These are phyloP conservation scores for Hypena proboscidalis DNA, from an alignment of 2,888 invertebrate species.

Conservation along the genomic window DNA sequence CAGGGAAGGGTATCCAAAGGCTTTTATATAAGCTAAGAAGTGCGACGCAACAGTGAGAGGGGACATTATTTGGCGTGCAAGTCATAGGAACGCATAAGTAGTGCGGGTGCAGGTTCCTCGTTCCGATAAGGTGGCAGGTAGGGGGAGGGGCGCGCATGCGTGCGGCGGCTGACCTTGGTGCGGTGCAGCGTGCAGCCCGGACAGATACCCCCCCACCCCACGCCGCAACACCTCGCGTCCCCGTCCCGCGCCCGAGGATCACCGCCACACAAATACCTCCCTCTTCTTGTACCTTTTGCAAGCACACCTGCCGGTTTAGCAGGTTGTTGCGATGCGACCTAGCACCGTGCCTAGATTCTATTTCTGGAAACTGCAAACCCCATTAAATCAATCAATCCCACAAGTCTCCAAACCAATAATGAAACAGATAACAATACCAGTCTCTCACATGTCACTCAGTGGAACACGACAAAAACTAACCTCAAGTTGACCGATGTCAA, in stretches of 20 bases:
- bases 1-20: not conserved
- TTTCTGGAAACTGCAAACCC: conserved; percentile 64
- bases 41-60: conserved; percentile 31
- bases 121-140: conserved; percentile 42
- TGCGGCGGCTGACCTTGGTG: conserved; percentile 80
- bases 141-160: conserved; percentile 73
- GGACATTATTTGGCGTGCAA: conserved; percentile 61
- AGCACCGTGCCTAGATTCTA: conserved; percentile 74
- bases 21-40: conserved; percentile 16
- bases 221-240: conserved; percentile 39
- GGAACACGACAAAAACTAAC: conserved; percentile 24
- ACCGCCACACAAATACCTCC: conserved; percentile 56
- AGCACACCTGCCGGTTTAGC: conserved; percentile 79
- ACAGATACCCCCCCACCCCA: conserved; percentile 37
- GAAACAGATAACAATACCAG: conserved; percentile 27
- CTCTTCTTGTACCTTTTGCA: conserved; percentile 60
- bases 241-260: conserved; percentile 53
- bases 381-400: conserved; percentile 38
- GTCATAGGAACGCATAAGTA: conserved; percentile 65
- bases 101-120: conserved; percentile 62
- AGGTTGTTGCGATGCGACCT: conserved; percentile 74
- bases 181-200: conserved; percentile 81
- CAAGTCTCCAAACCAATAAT: conserved; percentile 16
- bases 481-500: conserved; percentile 25
- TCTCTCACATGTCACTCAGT: conserved; percentile 17